Percentiles rank a stretch among this genome's conserved stretches.
phyloP scores from a whole-genome alignment of 2,888 invertebrate genomes.

The Acanthosepion pharaonis region DNA sequence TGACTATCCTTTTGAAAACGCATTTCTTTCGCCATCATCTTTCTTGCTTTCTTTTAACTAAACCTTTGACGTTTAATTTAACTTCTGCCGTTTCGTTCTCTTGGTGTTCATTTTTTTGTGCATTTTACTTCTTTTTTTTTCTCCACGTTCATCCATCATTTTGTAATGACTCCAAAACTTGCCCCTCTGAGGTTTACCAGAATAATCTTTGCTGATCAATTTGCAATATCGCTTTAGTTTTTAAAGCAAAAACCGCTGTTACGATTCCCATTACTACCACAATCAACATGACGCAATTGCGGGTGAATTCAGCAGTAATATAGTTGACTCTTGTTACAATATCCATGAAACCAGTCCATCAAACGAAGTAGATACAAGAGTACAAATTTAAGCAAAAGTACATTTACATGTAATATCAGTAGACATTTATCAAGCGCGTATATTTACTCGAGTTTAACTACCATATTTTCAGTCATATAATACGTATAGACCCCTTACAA shows the following conservation, averaged over 20 bases:
- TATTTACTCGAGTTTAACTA: too few relatives aligned
- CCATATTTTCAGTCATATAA: too few relatives aligned
- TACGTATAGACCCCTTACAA: too few relatives aligned
- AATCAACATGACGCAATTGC: background rate
- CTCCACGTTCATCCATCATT: slow-evolving; percentile 5
- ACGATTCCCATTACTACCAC: background rate
- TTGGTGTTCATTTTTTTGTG: background rate
- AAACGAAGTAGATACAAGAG: background rate
- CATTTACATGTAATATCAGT: too few relatives aligned
- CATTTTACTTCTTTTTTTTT: background rate
- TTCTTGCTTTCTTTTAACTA: background rate
- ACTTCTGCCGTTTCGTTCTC: background rate
- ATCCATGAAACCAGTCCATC: background rate
- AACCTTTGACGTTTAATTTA: background rate
- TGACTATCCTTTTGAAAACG: background rate
- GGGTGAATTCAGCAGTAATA: background rate
- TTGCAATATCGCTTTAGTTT: slow-evolving; percentile 18
- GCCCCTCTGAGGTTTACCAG: slow-evolving; percentile 17
- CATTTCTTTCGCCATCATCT: background rate
- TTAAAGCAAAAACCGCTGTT: background rate
- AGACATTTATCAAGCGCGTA: too few relatives aligned
- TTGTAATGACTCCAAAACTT: background rate
- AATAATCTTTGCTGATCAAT: background rate
- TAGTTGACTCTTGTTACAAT: background rate
- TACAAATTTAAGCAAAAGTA: background rate